Conservation (phyloP, 1,140 invertebrate genomes). For the Protaetia brevitarsis region DNA sequence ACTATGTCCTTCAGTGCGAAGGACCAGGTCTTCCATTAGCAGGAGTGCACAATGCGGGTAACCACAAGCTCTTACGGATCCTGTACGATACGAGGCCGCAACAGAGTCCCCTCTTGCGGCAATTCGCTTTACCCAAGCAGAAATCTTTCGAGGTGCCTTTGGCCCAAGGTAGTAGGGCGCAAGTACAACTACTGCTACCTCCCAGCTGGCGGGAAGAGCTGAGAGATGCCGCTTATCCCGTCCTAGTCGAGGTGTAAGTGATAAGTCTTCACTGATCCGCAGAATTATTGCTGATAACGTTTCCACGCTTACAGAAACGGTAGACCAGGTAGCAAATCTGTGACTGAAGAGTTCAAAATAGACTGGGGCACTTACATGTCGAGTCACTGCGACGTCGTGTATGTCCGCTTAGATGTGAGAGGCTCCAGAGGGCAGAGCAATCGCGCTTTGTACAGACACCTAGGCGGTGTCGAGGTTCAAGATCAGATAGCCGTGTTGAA, state of each 20-base stretch:
- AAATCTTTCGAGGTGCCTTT: conserved; percentile 74
- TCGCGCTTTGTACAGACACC: conserved; percentile 69
- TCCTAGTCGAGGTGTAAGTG: conserved; percentile 76
- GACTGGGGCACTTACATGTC: conserved; percentile 93
- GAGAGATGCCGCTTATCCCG: conserved; percentile 78
- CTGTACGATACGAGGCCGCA: conserved; percentile 72
- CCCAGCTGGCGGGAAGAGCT: conserved; percentile 81
- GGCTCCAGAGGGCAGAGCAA: conserved; percentile 81
- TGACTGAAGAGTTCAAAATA: conserved; percentile 79
- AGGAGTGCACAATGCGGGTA: conserved; percentile 67
- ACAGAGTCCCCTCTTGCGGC: conserved; percentile 59
- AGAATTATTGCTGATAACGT: neutral
- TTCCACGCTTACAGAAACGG: conserved; percentile 78
- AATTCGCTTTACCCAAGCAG: conserved; percentile 70
- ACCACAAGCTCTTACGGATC: conserved; percentile 67
- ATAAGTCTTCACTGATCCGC: neutral
- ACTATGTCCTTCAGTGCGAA: conserved; percentile 76
- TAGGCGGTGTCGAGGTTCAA: conserved; percentile 83
- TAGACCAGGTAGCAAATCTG: conserved; percentile 81
- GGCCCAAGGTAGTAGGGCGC: conserved; percentile 71
- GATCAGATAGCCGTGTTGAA: conserved; percentile 79
- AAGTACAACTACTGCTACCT: conserved; percentile 75
- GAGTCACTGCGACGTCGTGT: conserved; percentile 85
- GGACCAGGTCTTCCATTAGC: conserved; percentile 75
- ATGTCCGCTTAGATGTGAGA: conserved; percentile 82